phyloP scores from a whole-genome alignment of 2,113 vertebrate species.

The Caracal caracal region DNA sequence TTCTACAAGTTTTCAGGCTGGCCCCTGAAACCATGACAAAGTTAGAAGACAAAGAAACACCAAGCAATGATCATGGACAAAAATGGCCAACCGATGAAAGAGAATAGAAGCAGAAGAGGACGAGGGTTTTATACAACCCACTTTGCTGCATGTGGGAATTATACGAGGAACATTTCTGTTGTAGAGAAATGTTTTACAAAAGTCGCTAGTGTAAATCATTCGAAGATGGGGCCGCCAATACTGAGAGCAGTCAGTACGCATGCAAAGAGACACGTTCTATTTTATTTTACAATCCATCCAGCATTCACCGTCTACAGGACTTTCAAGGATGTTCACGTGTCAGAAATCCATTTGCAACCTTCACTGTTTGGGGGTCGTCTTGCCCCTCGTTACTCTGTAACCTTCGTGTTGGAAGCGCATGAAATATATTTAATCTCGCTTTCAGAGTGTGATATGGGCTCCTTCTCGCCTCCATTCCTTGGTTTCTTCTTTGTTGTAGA shows the following conservation, averaged over 20 bases:
- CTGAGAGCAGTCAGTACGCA: not conserved
- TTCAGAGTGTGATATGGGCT: not conserved
- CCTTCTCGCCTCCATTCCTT: not conserved
- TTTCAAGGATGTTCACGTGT: not conserved
- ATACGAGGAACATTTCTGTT: constrained; percentile 53
- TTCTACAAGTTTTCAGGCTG: constrained; percentile 37
- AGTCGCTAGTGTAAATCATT: constrained; percentile 12
- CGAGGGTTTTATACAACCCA: constrained; percentile 22
- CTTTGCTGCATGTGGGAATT: constrained; percentile 10
- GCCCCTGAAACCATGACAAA: constrained; percentile 18
- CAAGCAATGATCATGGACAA: constrained; percentile 58
- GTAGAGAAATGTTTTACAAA: constrained; percentile 44
- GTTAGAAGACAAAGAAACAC: constrained; percentile 63
- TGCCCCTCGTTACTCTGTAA: constrained; percentile 54
- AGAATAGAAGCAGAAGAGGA: constrained; percentile 23
- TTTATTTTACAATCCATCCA: not conserved
- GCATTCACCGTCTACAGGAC: not conserved
- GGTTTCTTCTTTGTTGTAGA: constrained; percentile 41
- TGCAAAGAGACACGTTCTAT: not conserved
- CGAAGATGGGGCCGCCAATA: not conserved
- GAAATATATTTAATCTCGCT: constrained; percentile 35
- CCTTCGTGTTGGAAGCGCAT: not conserved
- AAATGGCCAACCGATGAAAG: constrained; percentile 70
- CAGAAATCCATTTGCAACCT: not conserved
- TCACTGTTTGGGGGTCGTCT: not conserved